phyloP scores from a whole-genome alignment of 2,888 invertebrate genomes.

The Nemotelus pantherinus region DNA sequence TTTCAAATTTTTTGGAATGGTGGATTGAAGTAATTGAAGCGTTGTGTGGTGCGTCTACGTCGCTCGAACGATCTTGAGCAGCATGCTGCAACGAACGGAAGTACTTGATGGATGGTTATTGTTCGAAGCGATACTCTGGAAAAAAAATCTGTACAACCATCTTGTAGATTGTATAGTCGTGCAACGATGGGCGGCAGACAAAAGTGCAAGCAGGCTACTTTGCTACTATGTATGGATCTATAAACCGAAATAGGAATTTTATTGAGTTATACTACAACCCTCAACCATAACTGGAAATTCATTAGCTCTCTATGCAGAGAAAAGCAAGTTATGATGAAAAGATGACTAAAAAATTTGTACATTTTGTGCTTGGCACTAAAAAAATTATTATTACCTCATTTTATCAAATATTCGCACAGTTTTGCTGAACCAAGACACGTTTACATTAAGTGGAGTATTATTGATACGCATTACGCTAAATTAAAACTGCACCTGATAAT shows the following conservation, averaged over 20 bases:
- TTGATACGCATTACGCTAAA: no score
- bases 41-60: neutral
- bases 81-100: constrained; percentile 40
- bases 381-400: neutral
- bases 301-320: constrained; percentile 5
- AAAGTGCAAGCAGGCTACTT: constrained; percentile 7
- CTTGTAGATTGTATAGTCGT: neutral
- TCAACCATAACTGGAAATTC: neutral
- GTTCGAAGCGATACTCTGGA: constrained; percentile 37
- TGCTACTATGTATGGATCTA: no score
- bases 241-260: neutral
- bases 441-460: no score
- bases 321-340: neutral
- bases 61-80: constrained; percentile 29
- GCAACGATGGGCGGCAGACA: constrained; percentile 25
- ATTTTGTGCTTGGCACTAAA: neutral
- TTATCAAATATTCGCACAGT: no score
- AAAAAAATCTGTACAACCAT: constrained; percentile 31
- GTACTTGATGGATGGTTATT: constrained; percentile 43
- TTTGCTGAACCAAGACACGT: no score
- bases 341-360: neutral
- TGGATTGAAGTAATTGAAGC: constrained; percentile 29
- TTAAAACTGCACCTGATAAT: no score
- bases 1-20: constrained; percentile 16
- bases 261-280: constrained; percentile 10